Base-by-base conservation (phyloP, 2,113 vertebrate species). In the Psilopogon haemacephalus region DNA sequence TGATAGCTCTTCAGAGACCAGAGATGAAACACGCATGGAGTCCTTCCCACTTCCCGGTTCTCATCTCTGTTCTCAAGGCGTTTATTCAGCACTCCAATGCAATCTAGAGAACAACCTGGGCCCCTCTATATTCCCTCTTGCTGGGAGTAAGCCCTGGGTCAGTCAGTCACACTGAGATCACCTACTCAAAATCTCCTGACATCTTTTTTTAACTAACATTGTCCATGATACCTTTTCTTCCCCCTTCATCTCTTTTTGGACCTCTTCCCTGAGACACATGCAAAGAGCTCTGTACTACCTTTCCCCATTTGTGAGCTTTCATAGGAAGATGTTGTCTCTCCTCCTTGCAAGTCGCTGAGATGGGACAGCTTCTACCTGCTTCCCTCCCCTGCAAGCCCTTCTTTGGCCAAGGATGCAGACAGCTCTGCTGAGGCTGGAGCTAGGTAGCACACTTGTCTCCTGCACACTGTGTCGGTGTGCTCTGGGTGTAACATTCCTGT, bases 61-160 rank as follows among this genome's bases (percentile, higher is more conserved):
- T 37, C 20, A 63, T 26, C 33, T 62, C 15, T 35, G 32, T 23
- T 50, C 46, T 62, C 9, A 0, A 0, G 44, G 21, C 28, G 15
- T 55, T 37, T 79, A 26, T 32, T 59, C 44, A 67, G 60, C 46
- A 17, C 8, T 19, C 71, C 12, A 21, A 16, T 19, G n/a, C 13
- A 10, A 50, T 5, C n/a, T 35, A 35, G 38, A 55, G 48, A 60
- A 37, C 2, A 32, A 20, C 8, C 8, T 19, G 1, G 32, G 50
- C 16, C 11, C 15, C 5, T 68, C 73, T 37, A 13, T 2, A 0
- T 2, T 1, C 2, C 0, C 48, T 23, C 13, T 6, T 12, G 33
- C 55, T 83, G 44, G 72, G 26, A 46, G 56, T 42, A 52, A 68
- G 15, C 28, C 32, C 48, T 50, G 32, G 42, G 16, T 42, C 40